Conservation (phyloP, 2,797 vertebrate genomes). For the Bufotes viridis region DNA sequence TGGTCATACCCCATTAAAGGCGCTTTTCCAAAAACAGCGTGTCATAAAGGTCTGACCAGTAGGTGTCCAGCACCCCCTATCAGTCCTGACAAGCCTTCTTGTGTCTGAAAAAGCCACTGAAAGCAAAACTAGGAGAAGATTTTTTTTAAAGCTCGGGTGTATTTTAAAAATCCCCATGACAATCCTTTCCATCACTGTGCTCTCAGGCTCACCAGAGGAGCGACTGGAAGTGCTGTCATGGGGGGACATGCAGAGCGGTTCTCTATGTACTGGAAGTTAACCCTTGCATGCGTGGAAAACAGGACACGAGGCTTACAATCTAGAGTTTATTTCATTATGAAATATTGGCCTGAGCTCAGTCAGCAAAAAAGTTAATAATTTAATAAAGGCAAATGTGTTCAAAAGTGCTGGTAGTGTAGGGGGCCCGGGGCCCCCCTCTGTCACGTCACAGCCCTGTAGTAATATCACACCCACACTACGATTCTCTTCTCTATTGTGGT, state of each 20-base stretch:
- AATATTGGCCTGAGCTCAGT: slow-evolving; percentile 32
- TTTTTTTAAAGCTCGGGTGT: too few relatives aligned
- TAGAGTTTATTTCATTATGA: slow-evolving; percentile 46
- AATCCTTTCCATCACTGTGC: not conserved
- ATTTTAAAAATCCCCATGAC: not conserved
- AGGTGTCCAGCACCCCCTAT: too few relatives aligned
- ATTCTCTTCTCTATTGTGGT: not conserved
- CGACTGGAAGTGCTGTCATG: not conserved
- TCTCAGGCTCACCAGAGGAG: not conserved
- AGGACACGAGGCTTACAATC: not conserved
- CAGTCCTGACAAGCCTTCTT: too few relatives aligned
- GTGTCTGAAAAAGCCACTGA: too few relatives aligned
- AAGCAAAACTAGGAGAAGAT: too few relatives aligned
- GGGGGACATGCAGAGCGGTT: not conserved
- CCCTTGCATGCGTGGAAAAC: not conserved
- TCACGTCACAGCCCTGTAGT: not conserved
- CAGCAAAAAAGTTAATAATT: slow-evolving; percentile 39
- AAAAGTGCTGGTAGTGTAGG: slow-evolving; percentile 43
- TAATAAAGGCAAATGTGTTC: slow-evolving; percentile 15
- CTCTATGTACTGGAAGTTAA: too few relatives aligned
- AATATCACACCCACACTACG: not conserved
- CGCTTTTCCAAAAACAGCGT: too few relatives aligned
- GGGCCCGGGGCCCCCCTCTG: not conserved
- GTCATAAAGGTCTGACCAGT: not conserved
- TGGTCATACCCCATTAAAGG: too few relatives aligned